Conservation (phyloP, 2,113 vertebrate species). For the Egretta garzetta region DNA sequence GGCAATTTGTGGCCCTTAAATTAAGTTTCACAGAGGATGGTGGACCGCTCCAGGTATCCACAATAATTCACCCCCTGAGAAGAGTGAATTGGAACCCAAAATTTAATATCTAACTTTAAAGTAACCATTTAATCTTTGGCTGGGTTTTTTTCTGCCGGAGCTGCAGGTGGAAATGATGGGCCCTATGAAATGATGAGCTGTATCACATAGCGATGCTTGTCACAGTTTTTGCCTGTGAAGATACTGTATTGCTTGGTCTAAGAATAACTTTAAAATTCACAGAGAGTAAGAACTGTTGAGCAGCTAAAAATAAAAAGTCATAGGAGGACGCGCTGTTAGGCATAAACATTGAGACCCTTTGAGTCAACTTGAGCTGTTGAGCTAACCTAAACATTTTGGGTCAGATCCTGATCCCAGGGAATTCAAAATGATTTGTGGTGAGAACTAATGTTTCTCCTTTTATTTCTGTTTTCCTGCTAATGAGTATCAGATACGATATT, state of each 20-base stretch:
- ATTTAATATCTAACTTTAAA: neutral
- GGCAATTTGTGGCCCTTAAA: neutral
- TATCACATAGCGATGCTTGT: constrained; percentile 13
- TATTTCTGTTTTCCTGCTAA: constrained; percentile 58
- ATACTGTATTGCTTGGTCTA: constrained; percentile 32
- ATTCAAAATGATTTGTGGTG: constrained; percentile 26
- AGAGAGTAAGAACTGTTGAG: constrained; percentile 53
- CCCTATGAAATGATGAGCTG: constrained; percentile 19
- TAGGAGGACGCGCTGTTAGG: constrained; percentile 28
- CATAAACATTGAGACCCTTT: constrained; percentile 46
- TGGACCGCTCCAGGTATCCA: neutral
- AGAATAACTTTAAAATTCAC: constrained; percentile 65
- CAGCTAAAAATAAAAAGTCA: constrained; percentile 57
- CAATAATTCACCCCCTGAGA: neutral
- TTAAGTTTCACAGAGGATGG: neutral
- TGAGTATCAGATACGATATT: constrained; percentile 57
- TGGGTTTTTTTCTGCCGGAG: neutral
- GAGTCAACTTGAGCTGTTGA: constrained; percentile 14
- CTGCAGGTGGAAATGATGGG: constrained; percentile 22
- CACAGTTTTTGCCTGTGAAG: constrained; percentile 43
- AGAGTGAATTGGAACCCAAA: neutral
- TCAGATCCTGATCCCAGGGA: neutral
- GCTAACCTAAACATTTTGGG: constrained; percentile 49
- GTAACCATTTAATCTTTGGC: neutral
- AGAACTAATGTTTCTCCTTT: constrained; percentile 33